These are phyloP conservation scores for Dipodomys spectabilis DNA, from an alignment of 2,113 vertebrate genomes.

Conservation along the genomic window DNA sequence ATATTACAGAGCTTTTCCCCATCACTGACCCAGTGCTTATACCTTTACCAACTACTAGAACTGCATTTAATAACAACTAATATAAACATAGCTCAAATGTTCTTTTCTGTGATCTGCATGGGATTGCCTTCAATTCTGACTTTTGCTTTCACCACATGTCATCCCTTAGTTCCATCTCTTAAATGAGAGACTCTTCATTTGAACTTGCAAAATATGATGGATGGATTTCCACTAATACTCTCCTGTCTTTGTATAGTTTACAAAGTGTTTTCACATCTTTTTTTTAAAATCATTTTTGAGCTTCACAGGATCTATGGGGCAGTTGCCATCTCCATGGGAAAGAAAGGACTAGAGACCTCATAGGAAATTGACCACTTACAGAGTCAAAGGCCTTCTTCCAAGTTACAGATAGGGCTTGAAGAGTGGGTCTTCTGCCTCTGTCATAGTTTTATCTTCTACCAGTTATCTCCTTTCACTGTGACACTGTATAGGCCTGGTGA, in stretches of 20 bases:
- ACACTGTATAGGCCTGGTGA: neutral
- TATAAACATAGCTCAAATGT: neutral
- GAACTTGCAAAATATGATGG: constrained; percentile 62
- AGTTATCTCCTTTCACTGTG: neutral
- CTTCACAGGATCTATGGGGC: neutral
- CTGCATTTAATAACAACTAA: neutral
- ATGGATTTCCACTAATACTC: constrained; percentile 62
- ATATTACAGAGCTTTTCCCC: neutral
- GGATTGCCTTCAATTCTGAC: constrained; percentile 47
- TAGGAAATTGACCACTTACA: neutral
- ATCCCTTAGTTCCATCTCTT: constrained; percentile 71
- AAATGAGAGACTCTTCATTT: constrained; percentile 73
- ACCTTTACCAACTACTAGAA: neutral
- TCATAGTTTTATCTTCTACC: neutral
- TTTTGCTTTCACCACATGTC: constrained; percentile 75
- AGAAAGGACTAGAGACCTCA: neutral
- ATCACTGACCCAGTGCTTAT: constrained; percentile 23
- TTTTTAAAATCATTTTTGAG: neutral
- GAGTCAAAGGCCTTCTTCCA: neutral
- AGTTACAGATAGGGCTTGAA: neutral
- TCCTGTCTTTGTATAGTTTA: constrained; percentile 21
- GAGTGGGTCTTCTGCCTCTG: neutral
- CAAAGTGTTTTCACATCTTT: neutral
- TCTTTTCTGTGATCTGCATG: constrained; percentile 65
- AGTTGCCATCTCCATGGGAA: neutral